phyloP scores from a whole-genome alignment of 1,140 invertebrate genomes.

The Neuroterus valhalla region DNA sequence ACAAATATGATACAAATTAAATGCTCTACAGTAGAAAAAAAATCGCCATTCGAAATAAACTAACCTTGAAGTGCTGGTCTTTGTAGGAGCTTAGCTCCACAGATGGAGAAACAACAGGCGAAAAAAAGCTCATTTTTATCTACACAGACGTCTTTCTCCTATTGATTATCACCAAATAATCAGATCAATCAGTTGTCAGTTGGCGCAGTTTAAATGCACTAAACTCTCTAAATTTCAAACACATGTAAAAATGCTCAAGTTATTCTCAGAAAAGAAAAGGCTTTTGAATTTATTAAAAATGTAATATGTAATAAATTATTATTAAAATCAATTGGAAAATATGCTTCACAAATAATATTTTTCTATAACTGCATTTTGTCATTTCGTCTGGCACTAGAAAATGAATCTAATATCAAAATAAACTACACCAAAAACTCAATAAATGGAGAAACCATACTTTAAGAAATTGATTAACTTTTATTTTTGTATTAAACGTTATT shows the following conservation, averaged over 20 bases:
- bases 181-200: not conserved
- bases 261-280: slow-evolving; percentile 43
- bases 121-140: not conserved
- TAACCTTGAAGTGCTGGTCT: slow-evolving; percentile 96
- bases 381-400: too few relatives aligned
- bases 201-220: not conserved
- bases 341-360: too few relatives aligned
- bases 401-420: too few relatives aligned
- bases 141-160: not conserved
- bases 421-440: too few relatives aligned
- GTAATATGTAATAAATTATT: too few relatives aligned
- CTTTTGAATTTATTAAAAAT: too few relatives aligned
- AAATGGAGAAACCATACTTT: too few relatives aligned
- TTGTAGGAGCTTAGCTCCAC: slow-evolving; percentile 92
- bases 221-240: not conserved
- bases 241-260: not conserved
- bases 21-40: not conserved
- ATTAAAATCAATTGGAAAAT: too few relatives aligned
- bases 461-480: too few relatives aligned
- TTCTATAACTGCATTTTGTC: too few relatives aligned
- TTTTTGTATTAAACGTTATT: too few relatives aligned
- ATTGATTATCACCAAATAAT: too few relatives aligned
- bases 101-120: slow-evolving; percentile 65
- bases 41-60: slow-evolving; percentile 33
- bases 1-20: not conserved